These are phyloP conservation scores for Parascotia fuliginaria DNA, from an alignment of 2,888 invertebrate species.

Conservation along the genomic window DNA sequence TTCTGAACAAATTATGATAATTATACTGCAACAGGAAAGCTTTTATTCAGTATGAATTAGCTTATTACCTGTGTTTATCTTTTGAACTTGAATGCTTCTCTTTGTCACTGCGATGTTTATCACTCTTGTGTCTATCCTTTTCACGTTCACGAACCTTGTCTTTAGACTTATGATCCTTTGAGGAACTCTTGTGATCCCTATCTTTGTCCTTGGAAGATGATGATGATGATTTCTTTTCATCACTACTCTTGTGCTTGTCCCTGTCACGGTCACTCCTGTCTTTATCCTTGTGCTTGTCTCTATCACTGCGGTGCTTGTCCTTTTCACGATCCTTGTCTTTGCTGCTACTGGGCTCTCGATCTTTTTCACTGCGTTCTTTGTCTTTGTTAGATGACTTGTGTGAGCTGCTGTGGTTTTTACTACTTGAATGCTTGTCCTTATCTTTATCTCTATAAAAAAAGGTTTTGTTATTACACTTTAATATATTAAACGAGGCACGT, in stretches of 20 bases:
- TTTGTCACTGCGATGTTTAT: conserved; percentile 73
- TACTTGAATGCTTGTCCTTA: conserved; percentile 83
- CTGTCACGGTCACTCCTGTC: conserved; percentile 56
- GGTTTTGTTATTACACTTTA: conserved; percentile 16
- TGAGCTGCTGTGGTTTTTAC: conserved; percentile 84
- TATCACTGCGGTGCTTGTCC: conserved; percentile 74
- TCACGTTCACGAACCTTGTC: conserved; percentile 59
- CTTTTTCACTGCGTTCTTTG: conserved; percentile 75
- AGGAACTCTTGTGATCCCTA: conserved; percentile 50
- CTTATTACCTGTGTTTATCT: conserved; percentile 83
- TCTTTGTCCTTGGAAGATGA: conserved; percentile 77
- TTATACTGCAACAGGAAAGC: not conserved
- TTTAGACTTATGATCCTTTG: conserved; percentile 47
- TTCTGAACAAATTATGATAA: too few species aligned
- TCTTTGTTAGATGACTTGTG: conserved; percentile 84
- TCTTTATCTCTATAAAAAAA: conserved; percentile 74
- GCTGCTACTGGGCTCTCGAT: conserved; percentile 55
- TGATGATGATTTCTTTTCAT: conserved; percentile 70
- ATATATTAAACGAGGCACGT: conserved; percentile 14
- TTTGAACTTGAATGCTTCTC: conserved; percentile 83
- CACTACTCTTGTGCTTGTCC: conserved; percentile 64
- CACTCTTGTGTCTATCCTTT: conserved; percentile 74
- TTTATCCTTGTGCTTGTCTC: conserved; percentile 74
- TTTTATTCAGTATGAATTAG: not conserved
- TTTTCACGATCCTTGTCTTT: conserved; percentile 62